Percentiles rank a stretch among this genome's conserved stretches.
These are phyloP conservation scores for Kuschelorhynchus macadamiae DNA, from an alignment of 2,888 invertebrate species.

Conservation along the genomic window DNA sequence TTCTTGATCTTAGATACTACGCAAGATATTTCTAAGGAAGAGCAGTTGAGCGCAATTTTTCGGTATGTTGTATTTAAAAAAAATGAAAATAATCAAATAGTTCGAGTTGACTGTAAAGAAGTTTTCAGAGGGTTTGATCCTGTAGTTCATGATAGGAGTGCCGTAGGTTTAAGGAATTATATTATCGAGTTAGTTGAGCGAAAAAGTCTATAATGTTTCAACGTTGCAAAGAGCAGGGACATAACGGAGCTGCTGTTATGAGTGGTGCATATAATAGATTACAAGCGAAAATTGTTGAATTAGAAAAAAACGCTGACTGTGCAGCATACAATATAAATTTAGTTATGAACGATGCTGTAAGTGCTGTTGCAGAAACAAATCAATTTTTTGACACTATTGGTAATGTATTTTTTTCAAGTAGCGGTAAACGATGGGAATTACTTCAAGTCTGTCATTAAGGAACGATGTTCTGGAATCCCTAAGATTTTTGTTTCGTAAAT, in stretches of 20 bases:
- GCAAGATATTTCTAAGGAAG: neutral
- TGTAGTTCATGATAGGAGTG: no score
- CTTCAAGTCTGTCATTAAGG: neutral
- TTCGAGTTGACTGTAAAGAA: slow-evolving; percentile 8
- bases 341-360: slow-evolving; percentile 1
- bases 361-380: neutral
- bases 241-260: no score
- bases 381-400: slow-evolving; percentile 1
- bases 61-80: neutral
- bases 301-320: no score
- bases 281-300: neutral
- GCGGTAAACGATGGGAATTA: slow-evolving; percentile 2
- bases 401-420: neutral
- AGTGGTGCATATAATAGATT: no score
- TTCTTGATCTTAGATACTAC: neutral
- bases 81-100: neutral
- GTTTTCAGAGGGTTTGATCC: no score
- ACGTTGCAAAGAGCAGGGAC: slow-evolving; percentile 7
- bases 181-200: neutral
- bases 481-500: neutral
- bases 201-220: slow-evolving; percentile 8
- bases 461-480: neutral
- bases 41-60: neutral
- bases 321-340: slow-evolving; percentile 7
- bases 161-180: neutral